Base-by-base conservation (phyloP, 37 sponge, comb jelly and placozoan genomes). In the Aphrocallistes beatrix region DNA sequence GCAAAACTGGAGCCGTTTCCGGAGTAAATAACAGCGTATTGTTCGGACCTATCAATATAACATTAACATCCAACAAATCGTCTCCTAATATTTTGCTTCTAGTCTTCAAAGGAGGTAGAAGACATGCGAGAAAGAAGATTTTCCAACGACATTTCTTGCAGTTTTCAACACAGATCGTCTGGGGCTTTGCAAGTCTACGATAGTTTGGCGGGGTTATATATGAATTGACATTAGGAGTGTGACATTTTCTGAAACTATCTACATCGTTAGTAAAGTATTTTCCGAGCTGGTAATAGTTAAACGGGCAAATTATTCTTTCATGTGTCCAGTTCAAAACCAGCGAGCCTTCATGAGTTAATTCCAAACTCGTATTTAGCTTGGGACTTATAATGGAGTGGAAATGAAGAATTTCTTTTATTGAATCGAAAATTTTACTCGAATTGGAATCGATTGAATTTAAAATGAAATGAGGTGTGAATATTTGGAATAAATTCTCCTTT, bases 201-300 rank as follows among this genome's bases (percentile, higher is more conserved):
- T 60, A 60, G n/a, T 19, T 60, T 25, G 75, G 75, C n/a, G 75
- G 75, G n/a, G n/a, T 60, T 60, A 60, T 13, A 60, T 60, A 28
- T 25, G 8, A 25, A 60, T 60, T 60, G 28, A 13, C 3, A 3
- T 60, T 60, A 28, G 75, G 21, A 28, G 3, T 13, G 3, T 60
- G 75, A 32, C n/a, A 8, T 3, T 60, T 60, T 8, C 10, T 8
- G n/a, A 60, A 60, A 32, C 34, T 6, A 60, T 60, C n/a, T 3
- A 60, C 21, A 60, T 60, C 75, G n/a, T 60, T 60, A 13, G 75
- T 28, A 60, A 60, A 60, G 34, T 60, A 60, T 60, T 60, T 60
- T 30, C 75, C 75, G 10, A 60, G n/a, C n/a, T 60, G 75, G 34
- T 32, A 13, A 28, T 60, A 60, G n/a, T 60, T 60, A 28, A 60